Percentiles rank a stretch among this genome's conserved stretches.
phyloP scores from a whole-genome alignment of 2,113 vertebrate genomes.

The Oreochromis tanganicae region DNA sequence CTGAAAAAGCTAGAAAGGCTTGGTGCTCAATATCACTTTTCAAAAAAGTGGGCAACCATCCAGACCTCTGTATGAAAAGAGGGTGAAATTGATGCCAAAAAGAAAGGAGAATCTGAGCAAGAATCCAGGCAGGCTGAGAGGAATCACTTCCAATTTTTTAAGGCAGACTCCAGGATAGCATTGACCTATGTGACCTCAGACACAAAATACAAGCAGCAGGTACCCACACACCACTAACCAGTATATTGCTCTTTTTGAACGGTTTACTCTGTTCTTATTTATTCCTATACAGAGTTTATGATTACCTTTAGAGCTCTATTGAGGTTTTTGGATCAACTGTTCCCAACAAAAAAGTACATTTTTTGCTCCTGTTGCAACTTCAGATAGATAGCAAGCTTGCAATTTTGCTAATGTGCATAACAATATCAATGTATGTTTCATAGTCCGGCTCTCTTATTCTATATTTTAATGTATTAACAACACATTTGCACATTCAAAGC shows the following conservation, averaged over 20 bases:
- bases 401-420: background rate
- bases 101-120: background rate
- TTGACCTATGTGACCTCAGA: constrained; percentile 11
- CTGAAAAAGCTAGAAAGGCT: constrained; percentile 18
- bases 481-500: background rate
- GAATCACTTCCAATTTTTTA: constrained; percentile 11
- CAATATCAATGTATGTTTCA: background rate
- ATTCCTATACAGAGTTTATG: background rate
- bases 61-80: constrained; percentile 29
- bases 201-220: constrained; percentile 16
- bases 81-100: constrained; percentile 1
- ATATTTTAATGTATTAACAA: background rate
- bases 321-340: background rate
- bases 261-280: background rate
- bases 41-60: constrained; percentile 23
- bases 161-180: background rate
- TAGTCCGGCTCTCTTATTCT: background rate
- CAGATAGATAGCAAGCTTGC: background rate
- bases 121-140: background rate
- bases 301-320: background rate
- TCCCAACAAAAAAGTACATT: background rate
- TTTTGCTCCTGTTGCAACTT: background rate
- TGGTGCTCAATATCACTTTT: constrained; percentile 19
- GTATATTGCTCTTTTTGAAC: background rate
- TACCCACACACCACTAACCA: background rate